phyloP scores from a whole-genome alignment of 2,888 invertebrate species.

The Conus canariensis region DNA sequence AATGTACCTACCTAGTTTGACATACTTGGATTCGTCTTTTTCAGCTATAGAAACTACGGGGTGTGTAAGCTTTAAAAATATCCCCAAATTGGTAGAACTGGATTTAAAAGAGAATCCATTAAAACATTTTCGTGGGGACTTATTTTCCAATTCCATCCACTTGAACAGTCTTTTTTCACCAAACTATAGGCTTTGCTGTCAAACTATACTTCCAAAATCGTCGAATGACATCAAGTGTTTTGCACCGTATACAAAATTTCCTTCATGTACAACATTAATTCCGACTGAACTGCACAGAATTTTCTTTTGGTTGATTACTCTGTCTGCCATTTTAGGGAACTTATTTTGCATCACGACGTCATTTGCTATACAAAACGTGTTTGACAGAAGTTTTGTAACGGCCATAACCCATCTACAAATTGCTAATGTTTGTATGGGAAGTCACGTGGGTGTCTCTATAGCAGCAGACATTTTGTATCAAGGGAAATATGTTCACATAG shows the following conservation, averaged over 20 bases:
- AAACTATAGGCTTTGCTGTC: not conserved
- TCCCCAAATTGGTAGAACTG: not conserved
- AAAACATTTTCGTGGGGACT: not conserved
- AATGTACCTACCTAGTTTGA: not conserved
- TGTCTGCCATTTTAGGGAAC: not conserved
- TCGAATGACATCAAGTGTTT: not conserved
- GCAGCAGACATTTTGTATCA: not conserved
- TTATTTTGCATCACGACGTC: not conserved
- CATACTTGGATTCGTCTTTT: not conserved
- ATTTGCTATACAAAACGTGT: not conserved
- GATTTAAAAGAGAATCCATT: not conserved
- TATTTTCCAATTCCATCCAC: not conserved
- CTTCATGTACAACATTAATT: not conserved
- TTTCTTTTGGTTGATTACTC: not conserved
- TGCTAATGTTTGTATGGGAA: conserved; percentile 9
- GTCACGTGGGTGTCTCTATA: not conserved
- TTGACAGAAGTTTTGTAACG: not conserved
- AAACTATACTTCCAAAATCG: not conserved
- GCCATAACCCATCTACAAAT: not conserved
- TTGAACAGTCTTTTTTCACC: not conserved
- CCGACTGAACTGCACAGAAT: not conserved
- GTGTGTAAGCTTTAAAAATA: not conserved
- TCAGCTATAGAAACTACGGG: not conserved
- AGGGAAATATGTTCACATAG: not conserved
- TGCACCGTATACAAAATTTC: not conserved